Base-by-base conservation (phyloP, 2,797 vertebrate species). In the Acrossocheilus wenchowensis region DNA sequence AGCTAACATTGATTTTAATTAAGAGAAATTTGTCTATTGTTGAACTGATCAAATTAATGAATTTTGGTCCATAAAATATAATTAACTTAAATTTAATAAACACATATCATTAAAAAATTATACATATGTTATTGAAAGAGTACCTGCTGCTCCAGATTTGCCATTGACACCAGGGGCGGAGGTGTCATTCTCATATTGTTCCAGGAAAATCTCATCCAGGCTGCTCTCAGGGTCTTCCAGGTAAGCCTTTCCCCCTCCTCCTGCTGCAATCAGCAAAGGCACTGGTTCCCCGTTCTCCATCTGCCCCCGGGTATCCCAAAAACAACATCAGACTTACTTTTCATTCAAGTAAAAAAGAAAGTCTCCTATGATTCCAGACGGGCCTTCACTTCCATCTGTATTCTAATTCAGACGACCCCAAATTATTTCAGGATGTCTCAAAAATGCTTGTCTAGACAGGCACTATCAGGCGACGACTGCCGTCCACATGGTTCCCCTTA, bases 161-260 rank as follows among this genome's bases (percentile, higher is more conserved):
- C 97, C 97, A 5, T 89, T 96, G 92, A 93, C 90, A 88, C 97
- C 94, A 54, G 93, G 91, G 6, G 95, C 94, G 0, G 73, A 41
- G 1, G 95, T 96, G 90, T 93, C 96, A 87, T 97, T 97, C 91
- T 98, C 96, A 88, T 95, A 97, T 89, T 96, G 95, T 89, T 98
- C 97, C 74, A 94, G 87, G 0, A 93, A 91, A 1, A 90, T 87
- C 0, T 91, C 93, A 79, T 97, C 94, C 90, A 92, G 87, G 74
- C 91, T 94, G 83, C 88, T 91, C 86, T 96, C 95, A 0, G 92
- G 95, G 88, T 95, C 93, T 91, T 97, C 96, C 92, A 97, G 86
- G 92, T 97, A 98, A 50, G 97, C 96, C 72, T 97, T 97, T 71
- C 97, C 97, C 92, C 97, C 97, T 72, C 97, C 98, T 21, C 97